Evolutionary conservation across 2,797 vertebrate genomes (phyloP).

Genomic region (Philypnodon macrostomus): DNA sequence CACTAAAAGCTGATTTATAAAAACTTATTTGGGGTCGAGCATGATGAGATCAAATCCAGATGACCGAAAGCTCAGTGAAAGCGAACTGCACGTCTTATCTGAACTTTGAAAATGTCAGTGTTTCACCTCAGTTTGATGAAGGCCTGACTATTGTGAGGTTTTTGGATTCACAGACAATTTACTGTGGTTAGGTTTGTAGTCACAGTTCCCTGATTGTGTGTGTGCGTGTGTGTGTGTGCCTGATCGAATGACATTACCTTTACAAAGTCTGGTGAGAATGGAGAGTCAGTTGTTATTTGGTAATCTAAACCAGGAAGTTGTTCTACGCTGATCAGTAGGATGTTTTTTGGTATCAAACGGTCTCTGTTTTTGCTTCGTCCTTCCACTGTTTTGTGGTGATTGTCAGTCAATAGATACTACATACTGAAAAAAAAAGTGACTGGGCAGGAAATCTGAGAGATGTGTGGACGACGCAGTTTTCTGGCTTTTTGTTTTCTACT

Average conservation of each 20-base stretch:
- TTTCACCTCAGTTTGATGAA: slow-evolving; percentile 53
- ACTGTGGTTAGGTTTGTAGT: slow-evolving; percentile 29
- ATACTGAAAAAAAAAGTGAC: slow-evolving; percentile 40
- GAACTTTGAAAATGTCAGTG: slow-evolving; percentile 46
- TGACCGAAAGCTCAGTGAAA: slow-evolving; percentile 16
- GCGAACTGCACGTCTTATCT: slow-evolving; percentile 32
- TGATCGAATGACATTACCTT: slow-evolving; percentile 38
- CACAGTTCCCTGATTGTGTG: slow-evolving; percentile 12
- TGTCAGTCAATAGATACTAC: slow-evolving; percentile 53
- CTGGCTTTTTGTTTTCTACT: slow-evolving; percentile 45
- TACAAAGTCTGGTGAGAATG: slow-evolving; percentile 33
- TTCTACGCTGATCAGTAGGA: slow-evolving; percentile 29
- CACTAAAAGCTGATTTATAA: slow-evolving; percentile 25
- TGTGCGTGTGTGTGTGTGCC: slow-evolving; percentile 12
- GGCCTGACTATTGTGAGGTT: slow-evolving; percentile 64
- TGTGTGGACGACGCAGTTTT: slow-evolving; percentile 38
- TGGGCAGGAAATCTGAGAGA: slow-evolving; percentile 20
- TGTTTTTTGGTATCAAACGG: slow-evolving; percentile 36
- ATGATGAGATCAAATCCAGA: slow-evolving; percentile 9
- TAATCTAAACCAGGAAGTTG: slow-evolving; percentile 31
- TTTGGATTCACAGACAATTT: slow-evolving; percentile 30
- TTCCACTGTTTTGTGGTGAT: slow-evolving; percentile 60
- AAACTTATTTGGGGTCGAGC: slow-evolving; percentile 13
- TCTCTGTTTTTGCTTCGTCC: slow-evolving; percentile 23
- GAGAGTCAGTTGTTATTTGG: slow-evolving; percentile 38